phyloP scores from a whole-genome alignment of 2,797 vertebrate genomes.

The Pantherophis alleghaniensis region DNA sequence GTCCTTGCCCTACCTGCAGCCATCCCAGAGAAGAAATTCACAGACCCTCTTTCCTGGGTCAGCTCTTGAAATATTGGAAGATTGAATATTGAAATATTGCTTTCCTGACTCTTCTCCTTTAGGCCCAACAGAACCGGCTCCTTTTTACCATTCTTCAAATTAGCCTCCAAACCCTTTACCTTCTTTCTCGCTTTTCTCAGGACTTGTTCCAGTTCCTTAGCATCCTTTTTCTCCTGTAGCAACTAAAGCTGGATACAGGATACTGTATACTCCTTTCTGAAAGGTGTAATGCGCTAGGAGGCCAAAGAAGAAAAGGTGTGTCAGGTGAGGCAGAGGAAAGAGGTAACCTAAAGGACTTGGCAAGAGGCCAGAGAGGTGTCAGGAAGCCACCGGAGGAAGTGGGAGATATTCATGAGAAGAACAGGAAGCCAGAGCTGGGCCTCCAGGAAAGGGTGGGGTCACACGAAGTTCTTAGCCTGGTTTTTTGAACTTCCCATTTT shows the following conservation, averaged over 20 bases:
- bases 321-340: not conserved
- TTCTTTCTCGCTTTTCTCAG: not conserved
- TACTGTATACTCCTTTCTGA: no score
- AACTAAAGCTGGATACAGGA: no score
- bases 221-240: no score
- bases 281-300: not conserved
- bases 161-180: no score
- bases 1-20: not conserved
- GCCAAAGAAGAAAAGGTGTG: no score
- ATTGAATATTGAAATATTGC: no score
- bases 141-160: no score
- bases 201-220: not conserved
- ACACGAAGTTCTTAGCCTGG: not conserved
- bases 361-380: not conserved
- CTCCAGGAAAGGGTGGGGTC: not conserved
- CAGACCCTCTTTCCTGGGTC: not conserved
- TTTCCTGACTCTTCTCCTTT: not conserved
- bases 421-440: not conserved
- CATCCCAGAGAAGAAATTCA: not conserved
- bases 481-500: not conserved
- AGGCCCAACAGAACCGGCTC: not conserved
- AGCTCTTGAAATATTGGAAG: no score
- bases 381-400: not conserved
- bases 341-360: not conserved
- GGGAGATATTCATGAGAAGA: not conserved